Conservation (phyloP, 2,888 invertebrate genomes). For the Sericinus montela region DNA sequence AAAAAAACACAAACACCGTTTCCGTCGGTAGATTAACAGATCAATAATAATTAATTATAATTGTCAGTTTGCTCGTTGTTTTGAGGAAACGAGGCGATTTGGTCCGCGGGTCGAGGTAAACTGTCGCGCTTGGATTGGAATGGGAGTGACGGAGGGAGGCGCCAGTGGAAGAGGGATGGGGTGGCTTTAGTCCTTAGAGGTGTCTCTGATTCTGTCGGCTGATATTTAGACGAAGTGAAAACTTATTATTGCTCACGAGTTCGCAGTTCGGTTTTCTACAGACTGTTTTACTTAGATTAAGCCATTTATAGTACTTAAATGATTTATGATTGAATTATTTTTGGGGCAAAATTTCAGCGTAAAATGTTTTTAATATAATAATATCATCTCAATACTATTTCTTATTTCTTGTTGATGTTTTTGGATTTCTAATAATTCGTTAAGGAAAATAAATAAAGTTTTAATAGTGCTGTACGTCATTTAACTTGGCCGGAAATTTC, state of each 20-base stretch:
- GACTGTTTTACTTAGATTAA: neutral
- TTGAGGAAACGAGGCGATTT: slow-evolving; percentile 55
- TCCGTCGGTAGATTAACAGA: slow-evolving; percentile 19
- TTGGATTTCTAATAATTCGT: too few relatives aligned
- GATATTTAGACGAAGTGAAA: slow-evolving; percentile 22
- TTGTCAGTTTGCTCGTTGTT: slow-evolving; percentile 44
- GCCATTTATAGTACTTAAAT: too few relatives aligned
- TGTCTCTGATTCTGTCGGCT: slow-evolving; percentile 20
- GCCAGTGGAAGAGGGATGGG: slow-evolving; percentile 21
- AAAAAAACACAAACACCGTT: slow-evolving; percentile 2
- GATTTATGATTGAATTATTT: too few relatives aligned
- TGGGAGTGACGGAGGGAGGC: slow-evolving; percentile 28
- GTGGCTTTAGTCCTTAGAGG: slow-evolving; percentile 29
- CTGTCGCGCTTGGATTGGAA: slow-evolving; percentile 45
- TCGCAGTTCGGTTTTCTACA: slow-evolving; percentile 11
- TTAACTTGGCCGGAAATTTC: too few relatives aligned
- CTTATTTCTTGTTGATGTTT: too few relatives aligned
- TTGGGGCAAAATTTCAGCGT: too few relatives aligned
- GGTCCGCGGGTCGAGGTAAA: slow-evolving; percentile 50
- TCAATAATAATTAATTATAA: slow-evolving; percentile 44
- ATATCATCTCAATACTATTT: too few relatives aligned
- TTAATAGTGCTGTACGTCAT: too few relatives aligned
- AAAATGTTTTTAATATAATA: too few relatives aligned
- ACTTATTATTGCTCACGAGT: slow-evolving; percentile 15
- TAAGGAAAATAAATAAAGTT: too few relatives aligned